A percentile compares a stretch with the other conserved stretches of the same genome.
These are phyloP conservation scores for Trilocha varians DNA, from an alignment of 2,888 invertebrate genomes.

Conservation along the genomic window DNA sequence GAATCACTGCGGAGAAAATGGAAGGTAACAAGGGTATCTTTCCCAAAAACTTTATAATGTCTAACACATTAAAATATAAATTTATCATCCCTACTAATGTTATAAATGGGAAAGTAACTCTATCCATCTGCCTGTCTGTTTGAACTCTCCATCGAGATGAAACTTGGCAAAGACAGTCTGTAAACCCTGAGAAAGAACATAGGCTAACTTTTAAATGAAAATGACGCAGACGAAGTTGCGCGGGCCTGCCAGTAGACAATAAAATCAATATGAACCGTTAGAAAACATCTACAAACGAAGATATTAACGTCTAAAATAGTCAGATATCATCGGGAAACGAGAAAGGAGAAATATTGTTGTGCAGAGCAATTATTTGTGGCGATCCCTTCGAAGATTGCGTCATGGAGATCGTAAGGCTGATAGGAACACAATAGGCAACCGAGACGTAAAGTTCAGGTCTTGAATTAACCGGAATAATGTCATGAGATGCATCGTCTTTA, in stretches of 20 bases:
- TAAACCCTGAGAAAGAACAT: too few relatives aligned
- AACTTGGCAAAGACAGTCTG: neutral
- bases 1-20: too few relatives aligned
- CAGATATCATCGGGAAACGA: neutral
- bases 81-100: too few relatives aligned
- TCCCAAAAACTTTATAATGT: too few relatives aligned
- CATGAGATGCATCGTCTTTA: constrained; percentile 13
- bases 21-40: too few relatives aligned
- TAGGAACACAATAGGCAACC: constrained; percentile 35
- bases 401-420: constrained; percentile 35
- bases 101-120: too few relatives aligned
- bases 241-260: too few relatives aligned
- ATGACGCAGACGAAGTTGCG: too few relatives aligned
- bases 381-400: neutral
- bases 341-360: neutral
- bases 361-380: neutral
- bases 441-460: constrained; percentile 46
- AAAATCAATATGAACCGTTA: neutral
- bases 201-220: too few relatives aligned
- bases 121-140: too few relatives aligned
- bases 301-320: neutral
- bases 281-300: neutral
- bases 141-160: too few relatives aligned
- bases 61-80: too few relatives aligned
- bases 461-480: constrained; percentile 48